Base-by-base conservation (phyloP, 2,797 vertebrate genomes). In the Gallinago solitaria region DNA sequence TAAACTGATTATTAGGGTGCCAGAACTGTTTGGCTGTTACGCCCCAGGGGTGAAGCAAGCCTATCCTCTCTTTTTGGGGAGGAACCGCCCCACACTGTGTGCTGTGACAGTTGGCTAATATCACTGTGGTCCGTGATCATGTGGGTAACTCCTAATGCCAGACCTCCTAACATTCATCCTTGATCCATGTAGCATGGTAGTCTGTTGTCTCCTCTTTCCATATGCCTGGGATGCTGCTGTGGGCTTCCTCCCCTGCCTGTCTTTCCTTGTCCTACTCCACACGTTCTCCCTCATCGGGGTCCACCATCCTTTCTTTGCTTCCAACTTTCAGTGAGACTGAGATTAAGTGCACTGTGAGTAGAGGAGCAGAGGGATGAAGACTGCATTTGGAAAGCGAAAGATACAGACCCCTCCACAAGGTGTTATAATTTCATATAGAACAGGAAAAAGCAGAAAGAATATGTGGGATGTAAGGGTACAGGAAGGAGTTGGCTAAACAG, bases 281-380 rank as follows among this genome's bases (percentile, higher is more conserved):
- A 7, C 7, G 1, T 69, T 69, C n/a, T 83, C 16, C 35, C 6
- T 73, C 28, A 32, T 23, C 1, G 0, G 6, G 48, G 25, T 32
- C n/a, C 60, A 32, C 24, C 19, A 4, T 24, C 23, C 25, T 60
- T 75, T 30, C 61, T 83, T 83, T 68, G 12, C 50, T 84, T 27
- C 23, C 9, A 11, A 27, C 37, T 90, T 89, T 67, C 0, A 0
- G 11, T 74, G 48, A 7, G 60, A 12, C 48, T 89, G 41, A 39
- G 43, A 63, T 73, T 27, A 56, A 71, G 25, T 41, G 33, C 13
- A 3, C 23, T 41, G 51, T 27, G 39, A 83, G 35, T 17, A 20
- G 13, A 71, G 41, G 8, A 84, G 25, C 28, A 69, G 50, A 83
- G n/a, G 43, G 15, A 18, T 68, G 65, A 89, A 67, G 41, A 5